These are phyloP conservation scores for Isoperla grammatica DNA, from an alignment of 2,888 invertebrate genomes.

Conservation along the genomic window DNA sequence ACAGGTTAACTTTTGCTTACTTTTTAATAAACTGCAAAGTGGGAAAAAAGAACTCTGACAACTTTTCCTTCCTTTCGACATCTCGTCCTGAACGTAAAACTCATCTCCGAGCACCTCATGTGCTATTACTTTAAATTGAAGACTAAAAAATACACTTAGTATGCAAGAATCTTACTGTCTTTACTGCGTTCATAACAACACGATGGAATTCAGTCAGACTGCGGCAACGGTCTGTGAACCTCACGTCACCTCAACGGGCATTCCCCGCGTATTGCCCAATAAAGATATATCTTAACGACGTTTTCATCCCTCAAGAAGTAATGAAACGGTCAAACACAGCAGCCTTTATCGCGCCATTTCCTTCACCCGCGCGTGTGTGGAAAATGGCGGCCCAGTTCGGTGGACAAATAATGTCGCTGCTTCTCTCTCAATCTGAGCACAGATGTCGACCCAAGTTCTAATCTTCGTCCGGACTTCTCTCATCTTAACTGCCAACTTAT, in stretches of 20 bases:
- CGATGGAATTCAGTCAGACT: not conserved
- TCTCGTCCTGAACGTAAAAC: not conserved
- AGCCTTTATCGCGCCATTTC: slow-evolving; percentile 2
- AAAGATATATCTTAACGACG: slow-evolving; percentile 5
- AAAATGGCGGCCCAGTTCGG: too few relatives aligned
- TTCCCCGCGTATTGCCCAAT: slow-evolving; percentile 3
- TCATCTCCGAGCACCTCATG: slow-evolving; percentile 2
- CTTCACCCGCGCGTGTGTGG: not conserved
- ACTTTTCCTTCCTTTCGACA: slow-evolving; percentile 9
- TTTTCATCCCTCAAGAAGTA: slow-evolving; percentile 5
- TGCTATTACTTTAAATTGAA: slow-evolving; percentile 18
- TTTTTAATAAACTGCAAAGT: slow-evolving; percentile 33
- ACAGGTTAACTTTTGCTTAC: slow-evolving; percentile 32
- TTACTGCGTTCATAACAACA: slow-evolving; percentile 2
- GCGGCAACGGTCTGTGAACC: not conserved
- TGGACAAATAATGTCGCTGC: not conserved
- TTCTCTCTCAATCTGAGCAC: not conserved
- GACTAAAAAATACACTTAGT: slow-evolving; percentile 15
- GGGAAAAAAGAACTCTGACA: slow-evolving; percentile 18
- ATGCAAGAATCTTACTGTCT: slow-evolving; percentile 5
- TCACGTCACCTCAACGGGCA: not conserved
- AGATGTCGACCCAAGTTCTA: slow-evolving; percentile 11
- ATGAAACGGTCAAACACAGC: slow-evolving; percentile 2
- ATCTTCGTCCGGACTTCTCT: slow-evolving; percentile 5
- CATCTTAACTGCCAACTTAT: slow-evolving; percentile 1